Percentiles rank a stretch among this genome's conserved stretches.
Conservation (phyloP, 2,113 vertebrate genomes). For the Rhegmatorhina hoffmannsi region DNA sequence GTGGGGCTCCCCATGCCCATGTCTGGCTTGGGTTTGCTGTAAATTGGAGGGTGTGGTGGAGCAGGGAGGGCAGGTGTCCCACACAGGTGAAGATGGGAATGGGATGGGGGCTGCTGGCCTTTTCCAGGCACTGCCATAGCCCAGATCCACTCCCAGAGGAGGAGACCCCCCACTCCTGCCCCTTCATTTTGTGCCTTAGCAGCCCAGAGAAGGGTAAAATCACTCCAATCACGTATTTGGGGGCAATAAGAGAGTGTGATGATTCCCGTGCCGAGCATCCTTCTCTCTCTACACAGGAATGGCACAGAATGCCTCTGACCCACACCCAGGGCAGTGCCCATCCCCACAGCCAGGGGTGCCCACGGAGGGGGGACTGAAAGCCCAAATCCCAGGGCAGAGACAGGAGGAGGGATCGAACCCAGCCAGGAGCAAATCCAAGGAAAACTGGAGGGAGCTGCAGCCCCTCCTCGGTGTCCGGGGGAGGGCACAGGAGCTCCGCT, state of each 20-base stretch:
- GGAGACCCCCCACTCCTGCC: fast-evolving
- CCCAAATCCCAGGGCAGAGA: not conserved
- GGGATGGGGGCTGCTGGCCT: not conserved
- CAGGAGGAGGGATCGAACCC: no score
- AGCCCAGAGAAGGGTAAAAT: not conserved
- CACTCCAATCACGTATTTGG: not conserved
- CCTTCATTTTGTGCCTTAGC: not conserved
- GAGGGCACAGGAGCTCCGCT: fast-evolving
- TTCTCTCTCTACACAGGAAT: fast-evolving
- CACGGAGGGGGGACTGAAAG: not conserved
- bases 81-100: not conserved
- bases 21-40: fast-evolving
- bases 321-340: not conserved
- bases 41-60: not conserved
- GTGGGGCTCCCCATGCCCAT: not conserved
- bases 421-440: not conserved
- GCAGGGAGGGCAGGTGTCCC: fast-evolving
- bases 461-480: not conserved
- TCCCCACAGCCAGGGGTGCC: not conserved
- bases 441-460: not conserved
- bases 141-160: not conserved
- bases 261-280: fast-evolving
- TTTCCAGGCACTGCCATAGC: not conserved
- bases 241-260: fast-evolving
- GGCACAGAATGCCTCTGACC: not conserved